Percentiles rank a stretch among this genome's conserved stretches.
Conservation (phyloP, 2,888 invertebrate species). For the Mantis religiosa region DNA sequence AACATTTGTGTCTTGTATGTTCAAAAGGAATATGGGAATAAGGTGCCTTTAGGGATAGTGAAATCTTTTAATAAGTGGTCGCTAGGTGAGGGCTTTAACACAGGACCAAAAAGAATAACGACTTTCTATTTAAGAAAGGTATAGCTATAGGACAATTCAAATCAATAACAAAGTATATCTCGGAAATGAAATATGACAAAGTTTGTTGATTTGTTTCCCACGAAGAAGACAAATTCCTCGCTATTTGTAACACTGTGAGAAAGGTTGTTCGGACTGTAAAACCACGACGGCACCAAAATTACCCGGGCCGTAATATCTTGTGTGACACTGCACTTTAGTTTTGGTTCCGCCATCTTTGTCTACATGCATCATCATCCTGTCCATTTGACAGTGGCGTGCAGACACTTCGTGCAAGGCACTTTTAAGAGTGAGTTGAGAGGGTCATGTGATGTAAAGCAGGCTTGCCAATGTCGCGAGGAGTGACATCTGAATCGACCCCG, state of each 20-base stretch:
- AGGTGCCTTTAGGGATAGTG: no score
- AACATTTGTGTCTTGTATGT: no score
- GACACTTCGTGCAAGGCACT: no score
- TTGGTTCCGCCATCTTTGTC: constrained; percentile 26
- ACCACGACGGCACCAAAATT: constrained; percentile 11
- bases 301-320: constrained; percentile 22
- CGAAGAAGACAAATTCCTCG: neutral
- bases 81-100: no score
- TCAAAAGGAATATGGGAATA: no score
- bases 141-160: no score
- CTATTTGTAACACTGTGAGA: neutral
- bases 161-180: no score
- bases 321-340: constrained; percentile 18
- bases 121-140: no score
- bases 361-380: neutral
- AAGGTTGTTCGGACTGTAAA: neutral
- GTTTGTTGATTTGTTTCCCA: neutral
- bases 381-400: neutral
- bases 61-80: no score
- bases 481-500: neutral
- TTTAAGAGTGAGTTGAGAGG: no score
- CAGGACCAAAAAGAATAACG: no score
- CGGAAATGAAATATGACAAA: no score
- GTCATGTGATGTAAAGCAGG: neutral
- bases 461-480: neutral